These are phyloP conservation scores for Brenthis hecate DNA, from an alignment of 2,888 invertebrate genomes.

Conservation along the genomic window DNA sequence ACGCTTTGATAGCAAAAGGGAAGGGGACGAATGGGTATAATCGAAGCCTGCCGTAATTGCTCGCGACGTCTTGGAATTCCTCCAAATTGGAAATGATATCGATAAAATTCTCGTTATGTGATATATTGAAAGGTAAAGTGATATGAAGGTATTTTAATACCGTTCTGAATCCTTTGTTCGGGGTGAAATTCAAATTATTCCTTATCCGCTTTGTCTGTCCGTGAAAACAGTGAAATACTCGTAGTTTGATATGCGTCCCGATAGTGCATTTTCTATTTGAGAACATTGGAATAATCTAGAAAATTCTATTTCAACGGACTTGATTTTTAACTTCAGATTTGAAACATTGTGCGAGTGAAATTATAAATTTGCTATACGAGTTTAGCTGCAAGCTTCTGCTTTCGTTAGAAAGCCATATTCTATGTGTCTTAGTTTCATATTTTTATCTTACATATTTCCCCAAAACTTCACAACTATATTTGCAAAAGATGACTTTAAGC, in stretches of 20 bases:
- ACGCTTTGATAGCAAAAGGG: conserved; percentile 32
- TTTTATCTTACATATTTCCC: no score
- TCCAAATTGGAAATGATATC: conserved; percentile 59
- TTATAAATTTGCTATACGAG: no score
- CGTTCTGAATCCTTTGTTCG: conserved; percentile 19
- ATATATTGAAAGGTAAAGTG: conserved; percentile 40
- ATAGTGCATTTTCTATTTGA: conserved; percentile 10
- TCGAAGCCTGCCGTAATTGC: conserved; percentile 56
- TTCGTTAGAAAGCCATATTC: no score
- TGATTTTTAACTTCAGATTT: no score
- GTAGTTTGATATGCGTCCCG: conserved; percentile 9
- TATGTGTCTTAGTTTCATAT: no score
- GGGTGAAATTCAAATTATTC: conserved; percentile 17
- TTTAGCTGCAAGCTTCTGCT: no score
- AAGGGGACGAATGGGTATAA: conserved; percentile 46
- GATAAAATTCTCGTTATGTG: conserved; percentile 46
- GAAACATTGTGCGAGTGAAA: no score
- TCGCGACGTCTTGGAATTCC: conserved; percentile 55
- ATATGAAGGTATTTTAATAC: conserved; percentile 38
- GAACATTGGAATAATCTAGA: conserved; percentile 7
- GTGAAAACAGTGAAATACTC: conserved; percentile 2
- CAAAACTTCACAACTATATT: no score
- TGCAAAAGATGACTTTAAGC: no score
- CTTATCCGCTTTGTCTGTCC: conserved; percentile 15
- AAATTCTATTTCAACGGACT: neutral